Evolutionary conservation across 1,140 invertebrate genomes (phyloP), one percentile per base, ranked within the genome.

Genomic region (Charaxes varanes): DNA sequence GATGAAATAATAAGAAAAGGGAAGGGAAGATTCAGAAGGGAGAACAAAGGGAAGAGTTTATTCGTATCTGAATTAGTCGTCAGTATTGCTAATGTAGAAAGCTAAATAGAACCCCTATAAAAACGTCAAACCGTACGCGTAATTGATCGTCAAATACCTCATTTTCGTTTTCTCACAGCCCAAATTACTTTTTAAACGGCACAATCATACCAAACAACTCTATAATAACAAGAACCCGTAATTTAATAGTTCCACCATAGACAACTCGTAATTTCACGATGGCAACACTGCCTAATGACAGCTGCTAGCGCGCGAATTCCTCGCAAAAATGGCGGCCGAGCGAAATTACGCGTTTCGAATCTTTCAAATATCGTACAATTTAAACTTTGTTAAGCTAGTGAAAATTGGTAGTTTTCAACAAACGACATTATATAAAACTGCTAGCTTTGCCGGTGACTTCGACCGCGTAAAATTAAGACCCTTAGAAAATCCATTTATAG

Each of bases 271-370:
- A 71, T 74, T 71, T 71, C 47, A 74, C 52, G 64, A 68, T 68
- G 61, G 61, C 63, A 72, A 57, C 61, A 62, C 60, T 62, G 64
- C 32, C 59, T 71, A 67, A 71, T 71, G 65, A 69, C 65, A 70
- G 67, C 55, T 64, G 38, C 8, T 49, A 57, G 54, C 56, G 57
- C 61, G 58, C 56, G 62, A 66, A 72, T 61, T 63, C 58, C 52
- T 10, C 23, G 35, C 32, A 47, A 70, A 73, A 62, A 77, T 73
- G 61, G 55, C 57, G 66, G 27, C 41, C 23, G 32, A 12, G 44
- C 51, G 51, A 67, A 60, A 66, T 66, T 52, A 57, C 50, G 64
- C 66, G 66, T 60, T 56, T 44, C 68, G 45, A 72, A 72, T 72
- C 57, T 50, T 38, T 52, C 40, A 43, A 56, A 38, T 44, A 34